Evolutionary conservation across 2,113 vertebrate genomes (phyloP), one percentile per base, ranked within the genome.

Genomic region (Falcunculus frontatus): DNA sequence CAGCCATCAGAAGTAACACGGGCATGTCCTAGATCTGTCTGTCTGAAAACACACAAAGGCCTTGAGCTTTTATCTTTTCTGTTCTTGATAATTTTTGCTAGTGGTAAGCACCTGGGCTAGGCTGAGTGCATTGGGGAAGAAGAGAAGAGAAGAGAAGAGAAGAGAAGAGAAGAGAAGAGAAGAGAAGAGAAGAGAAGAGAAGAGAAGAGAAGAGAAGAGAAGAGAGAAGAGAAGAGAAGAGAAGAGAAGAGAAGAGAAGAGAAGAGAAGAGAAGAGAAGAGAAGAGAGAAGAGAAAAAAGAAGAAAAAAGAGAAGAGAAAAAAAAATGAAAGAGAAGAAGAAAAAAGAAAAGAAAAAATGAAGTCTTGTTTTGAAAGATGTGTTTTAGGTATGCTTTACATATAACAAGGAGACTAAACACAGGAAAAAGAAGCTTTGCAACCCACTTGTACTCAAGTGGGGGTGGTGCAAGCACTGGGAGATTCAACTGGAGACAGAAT

Each of bases 401-500:
- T 18, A 23, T 27, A 35, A 57, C 2, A 35, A 70, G 15, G 2
- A 11, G 13, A 23, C 68, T 3, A 74, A 10, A 5, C 6, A 41
- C 10, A 62, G 16, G 30, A 6, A 73, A 4, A 26, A 73, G 33
- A 1, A 73, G 7, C 5, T 74, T 52, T 60, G n/a, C 13, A 63
- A 77, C 0, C 2, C 2, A 2, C 6, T 41, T 29, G 4, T 21
- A 19, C 13, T 41, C 23, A 41, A 47, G 29, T 1, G 37, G 6
- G 15, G 18, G 5, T 12, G 4, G 7, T 23, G 13, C 2, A 63
- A 72, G 14, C 3, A 32, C 25, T 63, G 26, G 13, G 8, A 70
- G 11, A 11, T 55, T 89, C 39, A n/a, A 7, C 44, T 86, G 26
- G 17, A 59, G 42, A 6, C 5, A 52, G 30, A 67, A 3, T n/a